A percentile compares a stretch with the other conserved stretches of the same genome.
Evolutionary conservation across 1,140 invertebrate species (phyloP).

Genomic region (Leptopilina clavipes): DNA sequence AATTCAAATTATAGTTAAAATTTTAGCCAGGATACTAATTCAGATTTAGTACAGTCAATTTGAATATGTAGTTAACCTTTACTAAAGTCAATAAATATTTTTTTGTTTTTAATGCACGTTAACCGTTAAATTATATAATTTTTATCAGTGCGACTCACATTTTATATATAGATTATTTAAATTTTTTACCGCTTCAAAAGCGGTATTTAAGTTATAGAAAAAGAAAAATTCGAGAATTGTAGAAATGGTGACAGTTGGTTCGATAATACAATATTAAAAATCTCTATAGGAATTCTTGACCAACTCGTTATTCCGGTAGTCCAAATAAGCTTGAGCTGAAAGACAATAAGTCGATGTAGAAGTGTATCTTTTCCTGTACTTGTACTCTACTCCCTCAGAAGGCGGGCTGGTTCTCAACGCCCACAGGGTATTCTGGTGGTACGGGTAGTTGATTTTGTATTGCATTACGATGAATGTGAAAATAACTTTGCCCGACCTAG

Average conservation of each 20-base stretch:
- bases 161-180: too few relatives aligned
- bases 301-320: constrained; percentile 8
- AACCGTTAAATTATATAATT: too few relatives aligned
- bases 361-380: constrained; percentile 31
- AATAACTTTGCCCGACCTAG: constrained; percentile 16
- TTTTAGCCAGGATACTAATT: too few relatives aligned
- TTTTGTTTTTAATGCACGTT: too few relatives aligned
- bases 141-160: too few relatives aligned
- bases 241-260: not conserved
- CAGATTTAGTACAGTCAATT: too few relatives aligned
- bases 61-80: too few relatives aligned
- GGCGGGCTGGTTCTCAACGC: constrained; percentile 32
- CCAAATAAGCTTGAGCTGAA: not conserved
- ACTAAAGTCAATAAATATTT: too few relatives aligned
- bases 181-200: too few relatives aligned
- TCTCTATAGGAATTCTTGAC: not conserved
- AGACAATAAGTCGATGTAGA: constrained; percentile 35
- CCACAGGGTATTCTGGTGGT: constrained; percentile 32
- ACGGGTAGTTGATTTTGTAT: constrained; percentile 26
- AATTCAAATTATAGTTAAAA: too few relatives aligned
- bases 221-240: not conserved
- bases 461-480: constrained; percentile 34
- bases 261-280: not conserved
- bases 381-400: constrained; percentile 22
- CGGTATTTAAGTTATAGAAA: too few relatives aligned